phyloP scores from a whole-genome alignment of 2,113 vertebrate species.

The Brachyistius frenatus region DNA sequence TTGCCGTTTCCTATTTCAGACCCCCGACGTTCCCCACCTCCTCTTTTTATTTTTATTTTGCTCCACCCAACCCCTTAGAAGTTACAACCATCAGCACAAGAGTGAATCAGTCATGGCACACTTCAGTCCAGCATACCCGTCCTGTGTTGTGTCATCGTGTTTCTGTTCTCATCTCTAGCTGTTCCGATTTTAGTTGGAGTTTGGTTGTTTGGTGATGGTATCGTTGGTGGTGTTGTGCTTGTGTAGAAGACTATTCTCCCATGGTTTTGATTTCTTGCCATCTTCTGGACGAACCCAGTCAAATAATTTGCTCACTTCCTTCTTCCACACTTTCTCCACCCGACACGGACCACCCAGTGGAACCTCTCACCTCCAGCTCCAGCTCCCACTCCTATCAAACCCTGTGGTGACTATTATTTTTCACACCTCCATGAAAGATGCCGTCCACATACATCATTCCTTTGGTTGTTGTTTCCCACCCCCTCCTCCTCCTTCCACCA shows the following conservation, averaged over 20 bases:
- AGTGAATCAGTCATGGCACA: conserved; percentile 68
- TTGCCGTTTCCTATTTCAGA: conserved; percentile 73
- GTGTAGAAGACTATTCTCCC: conserved; percentile 75
- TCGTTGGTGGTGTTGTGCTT: conserved; percentile 77
- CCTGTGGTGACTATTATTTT: conserved; percentile 82
- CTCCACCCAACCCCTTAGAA: conserved; percentile 80
- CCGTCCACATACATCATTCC: conserved; percentile 80
- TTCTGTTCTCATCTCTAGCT: conserved; percentile 72
- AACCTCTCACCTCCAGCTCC: conserved; percentile 69
- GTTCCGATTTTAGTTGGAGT: conserved; percentile 70
- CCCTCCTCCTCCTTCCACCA: conserved; percentile 66
- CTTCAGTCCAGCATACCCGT: conserved; percentile 66
- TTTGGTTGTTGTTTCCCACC: conserved; percentile 78
- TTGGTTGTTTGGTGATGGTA: conserved; percentile 77
- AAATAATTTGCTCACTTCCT: conserved; percentile 69
- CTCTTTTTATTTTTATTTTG: conserved; percentile 55
- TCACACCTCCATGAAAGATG: conserved; percentile 81
- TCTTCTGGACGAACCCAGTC: conserved; percentile 73
- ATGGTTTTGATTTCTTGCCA: conserved; percentile 82
- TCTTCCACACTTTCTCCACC: conserved; percentile 63
- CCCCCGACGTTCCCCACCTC: conserved; percentile 38
- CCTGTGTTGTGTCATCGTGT: conserved; percentile 76
- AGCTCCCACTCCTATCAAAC: conserved; percentile 68
- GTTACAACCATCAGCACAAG: conserved; percentile 73
- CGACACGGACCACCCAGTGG: conserved; percentile 73